A percentile compares a stretch with the other conserved stretches of the same genome.
Evolutionary conservation across 2,113 vertebrate genomes (phyloP).

Genomic region (Mobula hypostoma): DNA sequence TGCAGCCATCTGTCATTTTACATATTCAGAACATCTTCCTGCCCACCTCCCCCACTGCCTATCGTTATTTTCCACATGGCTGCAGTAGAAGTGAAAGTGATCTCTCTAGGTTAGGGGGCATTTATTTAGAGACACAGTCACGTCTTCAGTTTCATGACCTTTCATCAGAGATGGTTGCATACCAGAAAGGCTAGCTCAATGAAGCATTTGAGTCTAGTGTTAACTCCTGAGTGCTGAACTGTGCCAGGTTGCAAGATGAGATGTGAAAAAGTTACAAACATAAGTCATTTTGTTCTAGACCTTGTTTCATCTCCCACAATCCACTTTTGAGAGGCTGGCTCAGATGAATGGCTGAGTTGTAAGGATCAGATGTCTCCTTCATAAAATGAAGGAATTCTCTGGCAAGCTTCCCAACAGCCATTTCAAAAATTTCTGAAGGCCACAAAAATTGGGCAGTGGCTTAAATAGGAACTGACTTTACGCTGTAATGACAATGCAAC

Average conservation of each 20-base stretch:
- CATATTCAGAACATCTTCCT: background rate
- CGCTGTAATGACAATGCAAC: background rate
- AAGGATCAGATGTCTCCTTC: background rate
- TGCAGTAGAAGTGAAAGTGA: no score
- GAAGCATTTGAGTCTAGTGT: no score
- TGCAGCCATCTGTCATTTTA: background rate
- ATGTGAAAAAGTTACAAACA: background rate
- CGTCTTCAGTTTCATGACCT: no score
- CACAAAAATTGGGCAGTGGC: background rate
- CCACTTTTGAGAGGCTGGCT: background rate
- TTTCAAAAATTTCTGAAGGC: background rate
- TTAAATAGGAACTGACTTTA: background rate
- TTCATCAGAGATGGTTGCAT: no score
- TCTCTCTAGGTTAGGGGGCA: no score
- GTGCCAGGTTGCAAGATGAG: background rate
- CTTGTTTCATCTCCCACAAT: background rate
- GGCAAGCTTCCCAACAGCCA: background rate
- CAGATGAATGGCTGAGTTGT: background rate
- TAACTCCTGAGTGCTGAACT: no score
- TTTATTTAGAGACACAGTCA: no score
- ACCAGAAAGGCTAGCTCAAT: no score
- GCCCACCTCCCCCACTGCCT: background rate
- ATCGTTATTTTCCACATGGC: no score
- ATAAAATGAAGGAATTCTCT: background rate
- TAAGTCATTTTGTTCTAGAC: background rate